Conservation (phyloP, 2,797 vertebrate genomes). For the Spea hammondii region DNA sequence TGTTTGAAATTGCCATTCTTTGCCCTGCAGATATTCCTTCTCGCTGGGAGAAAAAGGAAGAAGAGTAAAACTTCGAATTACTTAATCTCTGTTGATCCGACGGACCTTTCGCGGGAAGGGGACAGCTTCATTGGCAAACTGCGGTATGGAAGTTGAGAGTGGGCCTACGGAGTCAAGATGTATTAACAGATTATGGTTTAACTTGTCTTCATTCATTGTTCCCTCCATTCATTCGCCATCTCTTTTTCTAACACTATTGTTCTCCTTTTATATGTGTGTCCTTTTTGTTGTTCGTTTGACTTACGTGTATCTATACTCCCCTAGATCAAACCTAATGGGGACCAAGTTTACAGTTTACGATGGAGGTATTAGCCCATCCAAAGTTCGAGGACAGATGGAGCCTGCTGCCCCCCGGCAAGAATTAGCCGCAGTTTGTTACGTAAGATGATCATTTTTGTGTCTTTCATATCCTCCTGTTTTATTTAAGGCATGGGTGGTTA, state of each 20-base stretch:
- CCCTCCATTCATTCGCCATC: background rate
- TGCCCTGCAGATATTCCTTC: conserved; percentile 79
- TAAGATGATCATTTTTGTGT: background rate
- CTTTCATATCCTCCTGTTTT: background rate
- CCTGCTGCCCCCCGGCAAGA: conserved; percentile 9
- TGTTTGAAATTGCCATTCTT: background rate
- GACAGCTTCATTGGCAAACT: conserved; percentile 95
- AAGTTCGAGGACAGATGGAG: conserved; percentile 71
- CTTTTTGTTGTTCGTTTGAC: background rate
- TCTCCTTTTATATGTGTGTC: background rate
- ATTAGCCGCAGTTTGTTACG: conserved; percentile 42
- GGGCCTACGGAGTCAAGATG: too few relatives aligned
- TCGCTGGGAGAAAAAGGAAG: conserved; percentile 94
- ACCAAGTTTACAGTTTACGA: conserved; percentile 97
- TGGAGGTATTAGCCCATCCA: conserved; percentile 84
- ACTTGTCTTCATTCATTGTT: too few relatives aligned
- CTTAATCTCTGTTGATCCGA: conserved; percentile 91
- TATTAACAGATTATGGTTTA: too few relatives aligned
- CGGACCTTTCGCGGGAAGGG: conserved; percentile 88
- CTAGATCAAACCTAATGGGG: conserved; percentile 95
- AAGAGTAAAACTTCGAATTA: conserved; percentile 98
- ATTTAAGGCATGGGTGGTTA: background rate
- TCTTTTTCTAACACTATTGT: background rate
- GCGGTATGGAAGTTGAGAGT: conserved; percentile 68
- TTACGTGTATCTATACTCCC: conserved; percentile 6